Conservation (phyloP, 2,113 vertebrate species). For the Aix galericulata region DNA sequence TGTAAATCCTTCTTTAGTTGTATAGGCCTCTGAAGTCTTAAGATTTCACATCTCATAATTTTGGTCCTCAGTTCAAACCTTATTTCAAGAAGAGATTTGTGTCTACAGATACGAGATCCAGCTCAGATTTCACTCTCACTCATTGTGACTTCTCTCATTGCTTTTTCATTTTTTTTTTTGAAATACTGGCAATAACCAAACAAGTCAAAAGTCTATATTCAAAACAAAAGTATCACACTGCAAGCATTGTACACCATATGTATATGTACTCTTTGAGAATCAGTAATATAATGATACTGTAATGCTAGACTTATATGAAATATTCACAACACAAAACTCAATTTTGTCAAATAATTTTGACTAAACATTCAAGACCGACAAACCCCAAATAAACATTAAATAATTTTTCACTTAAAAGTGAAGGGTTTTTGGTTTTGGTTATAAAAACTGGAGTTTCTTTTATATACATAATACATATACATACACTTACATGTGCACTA, state of each 20-base stretch:
- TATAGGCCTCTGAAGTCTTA: not conserved
- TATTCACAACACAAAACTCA: not conserved
- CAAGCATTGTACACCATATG: not conserved
- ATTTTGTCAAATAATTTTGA: not conserved
- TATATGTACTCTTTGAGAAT: not conserved
- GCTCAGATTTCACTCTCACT: not conserved
- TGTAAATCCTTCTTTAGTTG: not conserved
- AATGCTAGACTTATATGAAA: not conserved
- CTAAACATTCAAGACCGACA: not conserved
- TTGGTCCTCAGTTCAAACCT: not conserved
- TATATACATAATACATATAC: accelerated
- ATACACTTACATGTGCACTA: not conserved
- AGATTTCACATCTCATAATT: not conserved
- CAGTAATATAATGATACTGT: not conserved
- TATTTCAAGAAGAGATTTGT: not conserved
- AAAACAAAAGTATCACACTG: not conserved
- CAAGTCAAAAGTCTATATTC: not conserved
- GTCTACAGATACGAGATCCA: not conserved
- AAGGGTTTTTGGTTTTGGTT: not conserved
- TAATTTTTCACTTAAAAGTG: not conserved
- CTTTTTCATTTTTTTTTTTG: not conserved
- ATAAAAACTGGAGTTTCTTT: not conserved
- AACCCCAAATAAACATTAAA: not conserved
- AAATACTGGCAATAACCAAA: not conserved
- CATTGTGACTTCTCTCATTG: not conserved